Base-by-base conservation (phyloP, 35 echinoderm and acorn worm genomes). In the Anneissia japonica region DNA sequence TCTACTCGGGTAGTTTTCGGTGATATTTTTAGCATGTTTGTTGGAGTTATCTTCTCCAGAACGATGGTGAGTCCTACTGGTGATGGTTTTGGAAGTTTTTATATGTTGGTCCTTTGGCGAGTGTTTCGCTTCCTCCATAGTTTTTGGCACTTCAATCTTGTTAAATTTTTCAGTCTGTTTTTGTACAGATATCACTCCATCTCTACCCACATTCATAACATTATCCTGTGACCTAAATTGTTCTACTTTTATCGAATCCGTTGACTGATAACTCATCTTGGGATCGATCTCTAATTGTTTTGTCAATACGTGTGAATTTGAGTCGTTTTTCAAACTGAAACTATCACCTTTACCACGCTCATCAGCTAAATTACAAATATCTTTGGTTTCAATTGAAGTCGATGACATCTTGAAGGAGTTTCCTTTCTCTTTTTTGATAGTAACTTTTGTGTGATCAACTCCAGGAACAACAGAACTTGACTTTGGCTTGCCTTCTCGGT, bases 401-500 rank as follows among this genome's bases (percentile, higher is more conserved):
- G 31, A 35, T 33, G 14, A 34, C 1, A 13, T 31, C 30, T 78
- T 38, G 33, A 10, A 35, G 3, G 36, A 16, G 31, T 78, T 78
- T 12, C 76, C 23, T 38, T 78, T 78, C 21, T 64, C 51, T 64
- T 26, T 64, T 23, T 64, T 64, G 26, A 64, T 23, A 12, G 51
- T 64, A 2, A 64, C 51, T 23, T 64, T 64, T 3, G 10, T 64
- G 2, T 64, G 51, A 1, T 64, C 51, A 64, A 64, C 51, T 12
- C 51, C 51, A 64, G 51, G 26, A 64, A 64, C 51, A 64, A 64
- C 2, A 16, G 51, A 23, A 64, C 26, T 64, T 9, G 51, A 26
- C 21, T 64, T 87, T 33, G 86, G 74, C n/a, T 76, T 76, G 12
- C 46, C 76, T 88, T 88, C 86, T 32, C 86, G 45, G 6, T 91